Evolutionary conservation across 2,113 vertebrate species (phyloP), one percentile per base, ranked within the genome.

Genomic region (Micronycteris hirsuta): DNA sequence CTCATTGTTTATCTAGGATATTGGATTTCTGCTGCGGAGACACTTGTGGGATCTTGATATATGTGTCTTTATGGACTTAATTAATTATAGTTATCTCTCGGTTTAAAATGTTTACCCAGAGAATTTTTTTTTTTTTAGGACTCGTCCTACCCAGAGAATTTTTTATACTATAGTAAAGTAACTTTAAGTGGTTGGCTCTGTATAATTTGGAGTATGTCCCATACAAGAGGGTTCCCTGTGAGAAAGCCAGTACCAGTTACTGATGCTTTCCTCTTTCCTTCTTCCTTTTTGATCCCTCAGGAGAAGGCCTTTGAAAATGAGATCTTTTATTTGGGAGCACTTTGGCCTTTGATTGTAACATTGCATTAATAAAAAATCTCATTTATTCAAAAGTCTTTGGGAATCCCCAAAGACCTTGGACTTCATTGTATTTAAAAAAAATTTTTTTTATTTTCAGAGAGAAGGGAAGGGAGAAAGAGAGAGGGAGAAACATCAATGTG

Each of bases 251-350:
- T 78, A 6, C 45, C 45, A 77, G 19, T 71, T 54, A 41, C 52
- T 43, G 28, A 17, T 78, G 43, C 22, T 77, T 22, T 67, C 6
- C 24, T 91, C 16, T 94, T 93, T 54, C 28, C 33, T 89, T 82
- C 12, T 91, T 89, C 45, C 28, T 73, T 73, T 33, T 93, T 63
- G 1, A 15, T 96, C 13, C 10, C 17, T 63, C 88, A 61, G 70
- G n/a, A 78, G 19, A 76, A 94, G n/a, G 33, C 20, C 52, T 77
- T 81, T 80, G 41, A 86, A 91, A 95, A 76, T 47, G 31, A 52
- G 10, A 43, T 81, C 33, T 71, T 81, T 71, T 85, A 22, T 92
- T 96, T 93, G 90, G 68, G 38, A 92, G 41, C 56, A 89, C 49
- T 52, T 93, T 85, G 54, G 9, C 20, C 56, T 95, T 89, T 61